These are phyloP conservation scores for Oeneis ivallda DNA, from an alignment of 2,888 invertebrate species.

Conservation along the genomic window DNA sequence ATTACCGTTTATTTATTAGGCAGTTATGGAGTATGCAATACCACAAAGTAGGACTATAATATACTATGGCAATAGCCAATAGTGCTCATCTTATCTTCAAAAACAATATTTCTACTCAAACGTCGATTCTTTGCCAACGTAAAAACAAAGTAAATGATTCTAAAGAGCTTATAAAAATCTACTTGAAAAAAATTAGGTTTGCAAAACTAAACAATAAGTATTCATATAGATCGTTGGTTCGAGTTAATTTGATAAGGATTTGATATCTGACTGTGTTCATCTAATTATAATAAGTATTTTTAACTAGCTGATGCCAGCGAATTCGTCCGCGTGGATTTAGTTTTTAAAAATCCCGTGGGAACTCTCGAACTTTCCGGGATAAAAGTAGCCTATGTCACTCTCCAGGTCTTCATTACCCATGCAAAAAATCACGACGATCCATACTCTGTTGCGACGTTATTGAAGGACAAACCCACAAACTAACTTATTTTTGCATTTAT, in stretches of 20 bases:
- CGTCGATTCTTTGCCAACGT: neutral
- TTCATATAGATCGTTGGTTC: neutral
- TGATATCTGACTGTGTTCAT: neutral
- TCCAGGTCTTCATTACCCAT: too few species aligned
- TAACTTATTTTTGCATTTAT: too few species aligned
- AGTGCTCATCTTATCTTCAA: too few species aligned
- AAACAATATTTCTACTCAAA: neutral
- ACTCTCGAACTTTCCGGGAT: neutral
- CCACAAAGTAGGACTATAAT: too few species aligned
- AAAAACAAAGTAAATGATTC: neutral
- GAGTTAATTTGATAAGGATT: constrained; percentile 9
- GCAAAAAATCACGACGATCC: too few species aligned
- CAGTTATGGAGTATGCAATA: neutral
- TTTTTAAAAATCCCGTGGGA: too few species aligned
- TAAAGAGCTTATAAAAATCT: neutral
- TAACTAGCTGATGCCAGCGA: too few species aligned
- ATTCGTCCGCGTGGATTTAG: too few species aligned
- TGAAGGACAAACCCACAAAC: too few species aligned
- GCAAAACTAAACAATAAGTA: too few species aligned
- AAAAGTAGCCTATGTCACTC: neutral
- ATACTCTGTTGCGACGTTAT: too few species aligned
- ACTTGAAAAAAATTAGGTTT: neutral
- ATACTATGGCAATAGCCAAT: too few species aligned
- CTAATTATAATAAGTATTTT: neutral
- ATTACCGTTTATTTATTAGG: neutral